Conservation (phyloP, 2,797 vertebrate genomes). For the Lagodon rhomboides region DNA sequence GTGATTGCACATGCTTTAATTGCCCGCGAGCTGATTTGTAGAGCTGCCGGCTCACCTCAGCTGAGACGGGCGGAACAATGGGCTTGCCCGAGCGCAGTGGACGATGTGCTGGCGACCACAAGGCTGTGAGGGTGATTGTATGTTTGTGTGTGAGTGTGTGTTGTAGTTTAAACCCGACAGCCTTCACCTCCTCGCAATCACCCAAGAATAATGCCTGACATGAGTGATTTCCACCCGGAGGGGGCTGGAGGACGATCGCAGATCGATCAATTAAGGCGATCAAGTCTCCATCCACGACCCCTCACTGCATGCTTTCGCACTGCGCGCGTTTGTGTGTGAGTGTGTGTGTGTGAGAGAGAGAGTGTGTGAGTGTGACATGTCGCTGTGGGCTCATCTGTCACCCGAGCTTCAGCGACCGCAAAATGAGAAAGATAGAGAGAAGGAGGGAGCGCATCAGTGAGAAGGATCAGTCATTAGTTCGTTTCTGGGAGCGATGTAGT, state of each 20-base stretch:
- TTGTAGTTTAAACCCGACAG: slow-evolving; percentile 48
- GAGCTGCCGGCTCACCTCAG: slow-evolving; percentile 58
- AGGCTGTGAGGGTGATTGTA: slow-evolving; percentile 2
- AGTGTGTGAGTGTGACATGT: slow-evolving; percentile 1
- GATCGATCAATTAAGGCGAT: slow-evolving; percentile 65
- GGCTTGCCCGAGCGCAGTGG: slow-evolving; percentile 66
- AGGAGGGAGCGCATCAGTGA: not conserved
- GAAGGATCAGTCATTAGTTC: slow-evolving; percentile 33
- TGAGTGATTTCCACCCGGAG: slow-evolving; percentile 23
- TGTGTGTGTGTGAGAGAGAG: slow-evolving; percentile 5
- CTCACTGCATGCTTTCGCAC: slow-evolving; percentile 32
- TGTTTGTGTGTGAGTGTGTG: not conserved
- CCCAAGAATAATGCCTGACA: slow-evolving; percentile 26
- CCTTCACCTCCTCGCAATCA: slow-evolving; percentile 6
- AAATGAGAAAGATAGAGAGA: slow-evolving; percentile 10
- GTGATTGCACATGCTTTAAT: slow-evolving; percentile 34
- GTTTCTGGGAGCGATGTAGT: slow-evolving; percentile 12
- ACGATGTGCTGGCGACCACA: slow-evolving; percentile 31
- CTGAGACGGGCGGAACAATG: slow-evolving; percentile 76
- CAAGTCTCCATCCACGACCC: slow-evolving; percentile 27
- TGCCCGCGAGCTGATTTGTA: slow-evolving; percentile 29
- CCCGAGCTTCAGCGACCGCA: slow-evolving; percentile 12
- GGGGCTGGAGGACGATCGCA: slow-evolving; percentile 41
- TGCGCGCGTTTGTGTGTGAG: not conserved
- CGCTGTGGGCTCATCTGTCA: slow-evolving; percentile 33